phyloP scores from a whole-genome alignment of 1,140 invertebrate genomes.

The Muscidifurax raptorellus region DNA sequence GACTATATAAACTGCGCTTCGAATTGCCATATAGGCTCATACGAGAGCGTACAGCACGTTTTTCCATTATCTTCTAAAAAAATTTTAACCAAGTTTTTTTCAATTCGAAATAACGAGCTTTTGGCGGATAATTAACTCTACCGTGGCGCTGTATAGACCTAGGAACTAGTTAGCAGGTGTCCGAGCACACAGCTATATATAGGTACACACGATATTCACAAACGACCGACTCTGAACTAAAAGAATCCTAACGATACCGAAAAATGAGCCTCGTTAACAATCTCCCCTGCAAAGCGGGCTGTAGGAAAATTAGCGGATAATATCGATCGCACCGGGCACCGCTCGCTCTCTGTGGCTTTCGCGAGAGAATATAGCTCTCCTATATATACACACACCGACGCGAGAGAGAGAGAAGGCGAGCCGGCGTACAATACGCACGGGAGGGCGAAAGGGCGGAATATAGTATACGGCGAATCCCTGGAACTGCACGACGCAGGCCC shows the following conservation, averaged over 20 bases:
- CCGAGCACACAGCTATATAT: neutral
- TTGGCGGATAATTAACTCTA: neutral
- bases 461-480: neutral
- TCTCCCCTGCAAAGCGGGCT: too few species aligned
- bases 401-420: neutral
- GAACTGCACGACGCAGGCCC: neutral
- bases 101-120: neutral
- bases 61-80: neutral
- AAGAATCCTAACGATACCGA: too few species aligned
- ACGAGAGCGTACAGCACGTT: neutral
- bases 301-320: constrained; percentile 32
- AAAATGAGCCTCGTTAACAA: too few species aligned
- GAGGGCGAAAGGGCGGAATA: neutral
- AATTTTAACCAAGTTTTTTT: too few species aligned
- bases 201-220: too few species aligned
- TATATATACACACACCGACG: neutral
- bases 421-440: neutral
- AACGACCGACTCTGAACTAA: too few species aligned
- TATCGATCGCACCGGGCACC: constrained; percentile 33
- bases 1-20: neutral
- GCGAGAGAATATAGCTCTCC: neutral
- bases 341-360: neutral
- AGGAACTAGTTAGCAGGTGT: neutral
- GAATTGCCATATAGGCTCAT: neutral
- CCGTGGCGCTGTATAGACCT: too few species aligned